phyloP scores from a whole-genome alignment of 2,797 vertebrate species.

The Falco peregrinus region DNA sequence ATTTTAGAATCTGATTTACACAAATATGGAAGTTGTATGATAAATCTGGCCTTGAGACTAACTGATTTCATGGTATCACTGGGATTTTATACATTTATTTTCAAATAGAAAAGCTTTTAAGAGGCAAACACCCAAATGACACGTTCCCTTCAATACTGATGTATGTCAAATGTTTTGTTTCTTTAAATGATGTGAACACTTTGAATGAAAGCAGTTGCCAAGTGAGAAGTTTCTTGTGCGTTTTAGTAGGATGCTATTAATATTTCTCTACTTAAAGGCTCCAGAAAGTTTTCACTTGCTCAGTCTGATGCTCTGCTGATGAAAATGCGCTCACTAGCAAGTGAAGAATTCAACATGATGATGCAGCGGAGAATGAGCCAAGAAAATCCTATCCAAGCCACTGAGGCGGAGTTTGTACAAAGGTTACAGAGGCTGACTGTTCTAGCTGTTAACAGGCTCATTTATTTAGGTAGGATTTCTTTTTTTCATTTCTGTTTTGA shows the following conservation, averaged over 20 bases:
- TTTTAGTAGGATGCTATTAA: not conserved
- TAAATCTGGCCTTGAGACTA: not conserved
- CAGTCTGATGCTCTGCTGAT: conserved; percentile 91
- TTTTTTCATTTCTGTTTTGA: not conserved
- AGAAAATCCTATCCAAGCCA: conserved; percentile 90
- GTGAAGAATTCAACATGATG: conserved; percentile 92
- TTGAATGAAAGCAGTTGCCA: not conserved
- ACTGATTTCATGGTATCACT: not conserved
- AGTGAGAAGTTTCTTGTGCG: not conserved
- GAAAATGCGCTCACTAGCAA: conserved; percentile 93
- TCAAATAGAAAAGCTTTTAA: not conserved
- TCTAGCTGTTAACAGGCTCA: conserved; percentile 91
- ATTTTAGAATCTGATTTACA: not conserved
- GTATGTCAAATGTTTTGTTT: not conserved
- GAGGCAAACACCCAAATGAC: not conserved
- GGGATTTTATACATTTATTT: not conserved
- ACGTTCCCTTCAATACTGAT: not conserved
- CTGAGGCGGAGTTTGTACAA: conserved; percentile 90
- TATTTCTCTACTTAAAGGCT: conserved; percentile 73
- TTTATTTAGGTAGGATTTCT: conserved; percentile 86
- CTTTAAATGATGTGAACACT: not conserved
- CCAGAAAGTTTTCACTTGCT: conserved; percentile 85
- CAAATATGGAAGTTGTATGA: not conserved
- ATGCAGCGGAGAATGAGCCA: conserved; percentile 96
- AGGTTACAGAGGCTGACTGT: conserved; percentile 91